Evolutionary conservation across 2,113 vertebrate genomes (phyloP), one percentile per base, ranked within the genome.

Genomic region (Danio rerio): DNA sequence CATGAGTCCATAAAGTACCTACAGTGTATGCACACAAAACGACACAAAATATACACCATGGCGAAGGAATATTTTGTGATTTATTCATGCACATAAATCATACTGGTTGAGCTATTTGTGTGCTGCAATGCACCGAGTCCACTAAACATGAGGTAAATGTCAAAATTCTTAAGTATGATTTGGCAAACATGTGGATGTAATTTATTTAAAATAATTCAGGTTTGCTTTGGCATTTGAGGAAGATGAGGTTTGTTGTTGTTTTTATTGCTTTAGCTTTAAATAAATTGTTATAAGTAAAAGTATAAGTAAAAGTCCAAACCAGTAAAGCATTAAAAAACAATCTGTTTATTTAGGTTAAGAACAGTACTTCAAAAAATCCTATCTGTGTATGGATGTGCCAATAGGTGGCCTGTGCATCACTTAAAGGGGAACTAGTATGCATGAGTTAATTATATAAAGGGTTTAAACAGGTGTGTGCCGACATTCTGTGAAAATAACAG

Each of bases 41-140:
- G 50, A 84, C 15, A 21, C 56, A 47, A 11, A 53, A 52, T 13
- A 69, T 69, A 61, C 16, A 71, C 11, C 55, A 42, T 21, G 52
- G 20, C 43, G 15, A 59, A 58, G 7, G 50, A 12, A n/a, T 18
- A 11, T 56, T 50, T 31, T 40, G 59, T 65, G 16, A n/a, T 50
- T 56, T 16, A 16, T 55, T 84, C 69, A 56, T 56, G 53, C 76
- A 80, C 18, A 55, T 47, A 56, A 49, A 18, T n/a, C 40, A 61
- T 68, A 15, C 66, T 79, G 61, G 20, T 72, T 31, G 47, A 18
- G 65, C 61, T 56, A 15, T 13, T 68, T 56, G 53, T 15, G 45
- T 7, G 42, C 16, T 21, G 59, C 10, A n/a, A 47, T 45, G 18
- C 8, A 18, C 31, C 20, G 7, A 12, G 18, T n/a, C 42, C n/a